Evolutionary conservation across 2,888 invertebrate genomes (phyloP).

Genomic region (Drosophila mulleri): DNA sequence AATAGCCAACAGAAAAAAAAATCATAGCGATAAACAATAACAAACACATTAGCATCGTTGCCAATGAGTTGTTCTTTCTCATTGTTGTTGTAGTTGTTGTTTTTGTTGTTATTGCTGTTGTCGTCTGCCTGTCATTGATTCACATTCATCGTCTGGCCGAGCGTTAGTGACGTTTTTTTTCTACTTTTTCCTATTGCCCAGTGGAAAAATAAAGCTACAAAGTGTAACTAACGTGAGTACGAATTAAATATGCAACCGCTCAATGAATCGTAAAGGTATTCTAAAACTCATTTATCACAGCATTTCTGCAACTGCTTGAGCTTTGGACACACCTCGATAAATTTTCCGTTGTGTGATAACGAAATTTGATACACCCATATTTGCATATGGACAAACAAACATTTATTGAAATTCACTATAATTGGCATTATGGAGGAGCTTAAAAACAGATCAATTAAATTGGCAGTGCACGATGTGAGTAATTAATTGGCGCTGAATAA

Average conservation of each 20-base stretch:
- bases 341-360: neutral
- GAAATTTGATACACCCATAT: constrained; percentile 17
- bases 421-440: neutral
- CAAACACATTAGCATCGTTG: constrained; percentile 61
- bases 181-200: constrained; percentile 37
- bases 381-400: constrained; percentile 36
- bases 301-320: neutral
- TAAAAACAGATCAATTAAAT: constrained; percentile 16
- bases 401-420: constrained; percentile 6
- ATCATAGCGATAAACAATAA: constrained; percentile 42
- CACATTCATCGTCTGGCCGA: constrained; percentile 43
- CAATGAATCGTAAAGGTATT: constrained; percentile 26
- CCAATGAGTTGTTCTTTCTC: constrained; percentile 16
- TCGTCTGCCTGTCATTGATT: constrained; percentile 68
- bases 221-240: constrained; percentile 50
- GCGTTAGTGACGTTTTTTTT: constrained; percentile 48
- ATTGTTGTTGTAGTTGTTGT: constrained; percentile 25
- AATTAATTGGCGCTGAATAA: neutral
- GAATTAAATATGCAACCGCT: constrained; percentile 67
- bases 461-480: neutral
- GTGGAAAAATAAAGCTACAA: constrained; percentile 65
- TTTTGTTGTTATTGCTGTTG: constrained; percentile 31
- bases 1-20: constrained; percentile 51
- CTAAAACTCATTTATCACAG: neutral
- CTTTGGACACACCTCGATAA: neutral